Evolutionary conservation across 2,797 vertebrate species (phyloP).

Genomic region (Sebastes aleutianus): DNA sequence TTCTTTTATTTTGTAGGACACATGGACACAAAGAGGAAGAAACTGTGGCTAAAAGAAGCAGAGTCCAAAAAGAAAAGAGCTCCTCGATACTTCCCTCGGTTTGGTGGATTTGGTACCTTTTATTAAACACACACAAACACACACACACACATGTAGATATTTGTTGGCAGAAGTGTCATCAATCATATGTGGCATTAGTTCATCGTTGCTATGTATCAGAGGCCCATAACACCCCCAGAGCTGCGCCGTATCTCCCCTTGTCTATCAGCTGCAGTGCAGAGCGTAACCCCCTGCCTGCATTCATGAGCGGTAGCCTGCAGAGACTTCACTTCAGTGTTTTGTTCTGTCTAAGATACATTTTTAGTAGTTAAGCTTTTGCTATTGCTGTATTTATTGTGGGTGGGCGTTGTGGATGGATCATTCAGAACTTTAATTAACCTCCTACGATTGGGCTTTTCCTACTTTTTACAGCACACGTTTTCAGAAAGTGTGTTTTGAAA

Average conservation of each 20-base stretch:
- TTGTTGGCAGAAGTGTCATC: slow-evolving; percentile 29
- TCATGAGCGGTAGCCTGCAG: slow-evolving; percentile 19
- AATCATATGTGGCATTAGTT: slow-evolving; percentile 56
- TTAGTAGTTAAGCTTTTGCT: slow-evolving; percentile 20
- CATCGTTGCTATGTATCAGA: slow-evolving; percentile 35
- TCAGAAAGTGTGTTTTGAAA: slow-evolving; percentile 24
- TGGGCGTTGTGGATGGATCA: slow-evolving; percentile 18
- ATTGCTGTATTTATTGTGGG: slow-evolving; percentile 46
- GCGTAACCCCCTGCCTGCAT: background rate
- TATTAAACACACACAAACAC: slow-evolving; percentile 64
- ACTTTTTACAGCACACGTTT: slow-evolving; percentile 23
- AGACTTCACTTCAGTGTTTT: slow-evolving; percentile 30
- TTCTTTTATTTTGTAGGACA: slow-evolving; percentile 82
- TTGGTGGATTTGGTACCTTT: slow-evolving; percentile 79
- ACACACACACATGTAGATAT: background rate
- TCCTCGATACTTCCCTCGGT: slow-evolving; percentile 85
- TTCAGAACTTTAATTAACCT: slow-evolving; percentile 39
- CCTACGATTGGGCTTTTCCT: slow-evolving; percentile 21
- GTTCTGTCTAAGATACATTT: slow-evolving; percentile 23
- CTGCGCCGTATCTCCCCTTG: slow-evolving; percentile 12
- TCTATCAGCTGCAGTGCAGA: slow-evolving; percentile 33
- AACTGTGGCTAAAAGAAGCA: slow-evolving; percentile 88
- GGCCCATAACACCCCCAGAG: slow-evolving; percentile 10
- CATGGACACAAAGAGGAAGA: slow-evolving; percentile 93
- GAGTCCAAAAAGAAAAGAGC: slow-evolving; percentile 93